phyloP scores from a whole-genome alignment of 2,797 vertebrate species.

The Tadarida brasiliensis region DNA sequence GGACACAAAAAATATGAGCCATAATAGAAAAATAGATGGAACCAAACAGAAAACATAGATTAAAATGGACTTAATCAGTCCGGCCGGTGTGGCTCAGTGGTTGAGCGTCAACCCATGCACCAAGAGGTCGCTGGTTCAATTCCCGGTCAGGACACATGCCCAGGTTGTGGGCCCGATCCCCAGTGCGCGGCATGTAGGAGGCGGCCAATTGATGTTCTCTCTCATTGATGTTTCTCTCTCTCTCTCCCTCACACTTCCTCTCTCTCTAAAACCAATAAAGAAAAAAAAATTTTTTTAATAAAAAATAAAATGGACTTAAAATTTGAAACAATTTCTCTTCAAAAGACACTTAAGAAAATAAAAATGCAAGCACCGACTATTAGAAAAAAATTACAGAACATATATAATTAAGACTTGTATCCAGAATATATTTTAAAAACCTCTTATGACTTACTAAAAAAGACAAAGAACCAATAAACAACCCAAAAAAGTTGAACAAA shows the following conservation, averaged over 20 bases:
- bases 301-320: background rate
- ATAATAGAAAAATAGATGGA: conserved; percentile 33
- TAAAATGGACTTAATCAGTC: background rate
- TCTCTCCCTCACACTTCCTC: too few species aligned
- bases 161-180: too few species aligned
- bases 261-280: too few species aligned
- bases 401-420: conserved; percentile 29
- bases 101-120: too few species aligned
- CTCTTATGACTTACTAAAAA: conserved; percentile 38
- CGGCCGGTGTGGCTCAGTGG: too few species aligned
- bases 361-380: background rate
- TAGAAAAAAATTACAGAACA: conserved; percentile 23
- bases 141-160: too few species aligned
- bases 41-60: background rate
- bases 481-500: background rate
- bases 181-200: too few species aligned
- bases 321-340: background rate
- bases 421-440: background rate
- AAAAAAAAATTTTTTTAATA: too few species aligned
- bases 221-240: too few species aligned
- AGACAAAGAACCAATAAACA: background rate
- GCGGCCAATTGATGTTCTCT: too few species aligned
- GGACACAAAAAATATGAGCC: background rate
- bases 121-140: too few species aligned
- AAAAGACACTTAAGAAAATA: conserved; percentile 44